phyloP scores from a whole-genome alignment of 2,888 invertebrate species.

The Phytoseiulus persimilis region DNA sequence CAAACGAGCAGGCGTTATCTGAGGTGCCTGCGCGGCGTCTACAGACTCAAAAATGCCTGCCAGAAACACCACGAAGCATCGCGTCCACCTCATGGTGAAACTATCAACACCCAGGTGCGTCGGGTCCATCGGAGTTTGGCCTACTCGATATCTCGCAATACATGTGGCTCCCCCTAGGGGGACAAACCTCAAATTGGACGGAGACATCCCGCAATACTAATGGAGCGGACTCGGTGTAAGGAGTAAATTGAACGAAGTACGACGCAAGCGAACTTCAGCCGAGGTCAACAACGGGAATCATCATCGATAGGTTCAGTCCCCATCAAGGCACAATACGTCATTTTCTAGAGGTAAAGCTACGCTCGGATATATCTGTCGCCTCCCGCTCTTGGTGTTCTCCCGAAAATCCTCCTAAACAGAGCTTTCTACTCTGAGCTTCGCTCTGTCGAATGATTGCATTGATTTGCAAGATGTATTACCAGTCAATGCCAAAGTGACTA shows the following conservation, averaged over 20 bases:
- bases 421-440: too few relatives aligned
- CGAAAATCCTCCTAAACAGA: too few relatives aligned
- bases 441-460: not conserved
- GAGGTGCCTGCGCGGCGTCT: not conserved
- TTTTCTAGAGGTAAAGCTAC: too few relatives aligned
- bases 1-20: slow-evolving; percentile 13
- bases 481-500: not conserved
- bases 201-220: not conserved
- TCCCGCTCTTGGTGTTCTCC: too few relatives aligned
- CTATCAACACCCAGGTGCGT: not conserved
- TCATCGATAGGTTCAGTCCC: too few relatives aligned
- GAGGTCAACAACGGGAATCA: too few relatives aligned
- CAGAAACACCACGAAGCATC: not conserved
- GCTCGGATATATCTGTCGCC: too few relatives aligned
- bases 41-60: not conserved
- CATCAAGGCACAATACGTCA: too few relatives aligned
- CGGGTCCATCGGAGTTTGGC: not conserved
- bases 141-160: not conserved
- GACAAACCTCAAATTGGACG: not conserved
- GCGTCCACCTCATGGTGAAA: not conserved
- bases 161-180: slow-evolving; percentile 18
- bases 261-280: too few relatives aligned
- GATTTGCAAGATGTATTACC: slow-evolving; percentile 11
- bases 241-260: slow-evolving; percentile 1
- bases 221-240: not conserved